Base-by-base conservation (phyloP, 2,797 vertebrate species). In the Sebastiscus tertius region DNA sequence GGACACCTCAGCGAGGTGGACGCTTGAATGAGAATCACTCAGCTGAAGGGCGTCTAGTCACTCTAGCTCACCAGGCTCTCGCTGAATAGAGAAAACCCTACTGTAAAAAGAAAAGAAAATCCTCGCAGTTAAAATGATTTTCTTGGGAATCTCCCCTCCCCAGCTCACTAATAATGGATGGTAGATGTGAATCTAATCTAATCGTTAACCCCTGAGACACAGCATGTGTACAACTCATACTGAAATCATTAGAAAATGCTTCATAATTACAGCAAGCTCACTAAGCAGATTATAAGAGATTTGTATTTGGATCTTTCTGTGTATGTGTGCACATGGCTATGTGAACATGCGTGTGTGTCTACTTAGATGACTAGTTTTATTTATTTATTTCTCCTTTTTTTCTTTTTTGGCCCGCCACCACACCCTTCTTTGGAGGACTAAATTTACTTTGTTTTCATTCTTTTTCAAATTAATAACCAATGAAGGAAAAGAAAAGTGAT, bases 161-260 rank as follows among this genome's bases (percentile, higher is more conserved):
- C 27, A 71, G 33, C 60, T 81, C 63, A 61, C 58, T 85, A 79
- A 75, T 75, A 83, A 86, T 82, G 71, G 59, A 76, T 69, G 24
- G 56, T 77, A 77, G 72, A 80, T 85, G 33, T 77, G 56, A 85
- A 80, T 86, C 49, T 88, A 75, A 90, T 92, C 72, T 65, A 78
- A 80, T 54, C 60, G 12, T 79, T 81, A 77, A 67, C 84, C 74
- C 62, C 20, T 55, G 71, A 73, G 87, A 88, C 33, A 20, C 55
- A 61, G 34, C 39, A 64, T 80, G 74, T 83, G 69, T 82, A 63
- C 24, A 64, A 72, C 61, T 77, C 29, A 70, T 65, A 62, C 36
- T 86, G 39, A 80, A 75, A 83, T 84, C 7, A 86, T 86, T 77
- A 70, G 62, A 85, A 86, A 81, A 83, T 64, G 34, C 65, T 79